Evolutionary conservation across 2,113 vertebrate genomes (phyloP), one percentile per base, ranked within the genome.

Genomic region (Cettia cetti): DNA sequence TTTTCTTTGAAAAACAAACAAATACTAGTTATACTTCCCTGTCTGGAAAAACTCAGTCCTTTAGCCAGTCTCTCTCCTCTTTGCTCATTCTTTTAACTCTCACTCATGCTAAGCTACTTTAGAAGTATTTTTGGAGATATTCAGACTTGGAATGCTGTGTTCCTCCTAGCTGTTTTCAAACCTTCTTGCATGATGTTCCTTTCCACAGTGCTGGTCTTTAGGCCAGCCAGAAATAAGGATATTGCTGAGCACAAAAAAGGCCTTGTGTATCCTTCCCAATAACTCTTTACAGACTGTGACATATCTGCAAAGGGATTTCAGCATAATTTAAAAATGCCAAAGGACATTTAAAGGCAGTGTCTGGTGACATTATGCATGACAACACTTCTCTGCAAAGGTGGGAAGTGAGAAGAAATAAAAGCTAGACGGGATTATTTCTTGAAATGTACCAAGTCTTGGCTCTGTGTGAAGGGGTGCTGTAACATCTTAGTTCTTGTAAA

Each of bases 41-140:
- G 57, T 88, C 84, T 94, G 86, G 90, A 94, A 95, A 94, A 96
- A 89, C 37, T 85, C 54, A 33, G 16, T 89, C 33, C 24, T 90
- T 63, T 52, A 83, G 65, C 65, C 74, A 94, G 59, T 80, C 31
- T 15, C 39, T 80, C 71, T 93, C 54, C 20, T 82, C 66, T 74
- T 83, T 74, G 35, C 92, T 96, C 76, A 44, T 90, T 95, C 82
- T 86, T 92, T 95, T 92, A 88, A 83, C 79, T 96, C 59, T 87
- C 79, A n/a, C 74, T 72, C 70, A 70, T 68, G 39, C 90, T 94
- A 88, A 60, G 82, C 52, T 81, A 56, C 64, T 86, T 93, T 75
- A 89, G 52, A 94, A 66, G 76, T 96, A 88, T 96, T 96, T 96
- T 95, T 90, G 71, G 82, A 95, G 87, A 71, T 86, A 82, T 52